Evolutionary conservation across 1,140 invertebrate species (phyloP).

Genomic region (Drosophila pseudoananassae): DNA sequence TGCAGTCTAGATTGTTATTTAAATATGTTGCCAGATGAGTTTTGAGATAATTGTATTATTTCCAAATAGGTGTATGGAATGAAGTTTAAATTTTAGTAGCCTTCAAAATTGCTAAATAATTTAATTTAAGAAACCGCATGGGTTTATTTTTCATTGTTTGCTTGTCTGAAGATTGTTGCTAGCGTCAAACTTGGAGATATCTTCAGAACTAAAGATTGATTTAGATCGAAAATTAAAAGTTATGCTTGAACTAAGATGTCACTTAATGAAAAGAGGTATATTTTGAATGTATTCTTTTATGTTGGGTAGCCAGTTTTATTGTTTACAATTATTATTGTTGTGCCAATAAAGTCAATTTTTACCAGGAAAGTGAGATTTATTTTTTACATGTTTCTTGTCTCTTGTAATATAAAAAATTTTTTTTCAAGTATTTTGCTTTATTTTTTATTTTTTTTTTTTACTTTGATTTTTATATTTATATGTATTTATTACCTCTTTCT

Average conservation of each 20-base stretch:
- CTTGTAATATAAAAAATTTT: conserved; percentile 80
- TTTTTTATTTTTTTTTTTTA: conserved; percentile 33
- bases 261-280: conserved; percentile 6
- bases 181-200: conserved; percentile 41
- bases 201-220: conserved; percentile 52
- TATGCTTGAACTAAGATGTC: conserved; percentile 21
- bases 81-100: conserved; percentile 34
- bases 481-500: conserved; percentile 53
- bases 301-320: conserved; percentile 75
- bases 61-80: conserved; percentile 24
- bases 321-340: conserved; percentile 42
- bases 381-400: conserved; percentile 57
- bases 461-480: conserved; percentile 32
- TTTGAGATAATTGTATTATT: conserved; percentile 16
- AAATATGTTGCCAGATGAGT: conserved; percentile 19
- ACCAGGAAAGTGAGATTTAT: conserved; percentile 72
- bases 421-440: conserved; percentile 38
- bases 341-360: conserved; percentile 58
- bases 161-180: conserved; percentile 45
- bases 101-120: conserved; percentile 60
- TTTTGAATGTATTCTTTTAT: conserved; percentile 21
- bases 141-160: conserved; percentile 37
- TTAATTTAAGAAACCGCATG: conserved; percentile 70
- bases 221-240: conserved; percentile 50
- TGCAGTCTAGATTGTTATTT: conserved; percentile 11